phyloP scores from a whole-genome alignment of 2,113 vertebrate genomes.

The Camelus dromedarius region DNA sequence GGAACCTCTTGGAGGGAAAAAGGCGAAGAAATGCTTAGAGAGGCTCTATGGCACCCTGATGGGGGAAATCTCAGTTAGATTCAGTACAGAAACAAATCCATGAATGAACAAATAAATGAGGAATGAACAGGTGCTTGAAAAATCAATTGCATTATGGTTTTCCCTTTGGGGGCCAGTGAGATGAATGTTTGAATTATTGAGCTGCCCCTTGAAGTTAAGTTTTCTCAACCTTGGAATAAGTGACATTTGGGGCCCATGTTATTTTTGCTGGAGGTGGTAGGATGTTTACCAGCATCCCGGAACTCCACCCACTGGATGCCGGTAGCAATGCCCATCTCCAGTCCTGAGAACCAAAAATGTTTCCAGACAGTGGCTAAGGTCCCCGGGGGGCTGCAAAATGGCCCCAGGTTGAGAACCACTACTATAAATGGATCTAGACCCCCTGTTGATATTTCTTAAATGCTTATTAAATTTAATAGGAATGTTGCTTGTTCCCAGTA shows the following conservation, averaged over 20 bases:
- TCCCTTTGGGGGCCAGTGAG: neutral
- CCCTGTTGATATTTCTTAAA: neutral
- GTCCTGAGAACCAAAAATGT: neutral
- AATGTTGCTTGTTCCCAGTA: neutral
- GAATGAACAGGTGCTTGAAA: neutral
- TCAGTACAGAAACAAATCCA: neutral
- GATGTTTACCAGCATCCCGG: no score
- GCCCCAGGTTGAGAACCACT: neutral
- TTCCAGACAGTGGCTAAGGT: neutral
- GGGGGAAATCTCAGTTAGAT: neutral
- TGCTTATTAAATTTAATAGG: neutral
- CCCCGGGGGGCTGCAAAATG: neutral
- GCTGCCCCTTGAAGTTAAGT: neutral
- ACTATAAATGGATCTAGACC: neutral
- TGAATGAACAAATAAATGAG: neutral
- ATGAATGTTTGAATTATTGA: neutral
- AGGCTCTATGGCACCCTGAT: neutral
- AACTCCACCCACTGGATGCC: no score
- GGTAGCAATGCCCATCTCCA: neutral
- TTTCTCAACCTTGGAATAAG: neutral
- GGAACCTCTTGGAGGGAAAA: neutral
- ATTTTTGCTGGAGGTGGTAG: rapidly evolving
- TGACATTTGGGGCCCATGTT: neutral
- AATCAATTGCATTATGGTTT: neutral
- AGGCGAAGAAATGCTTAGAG: neutral